Percentiles rank a stretch among this genome's conserved stretches.
Conservation (phyloP, 2,888 invertebrate genomes). For the Drosophila koepferae region DNA sequence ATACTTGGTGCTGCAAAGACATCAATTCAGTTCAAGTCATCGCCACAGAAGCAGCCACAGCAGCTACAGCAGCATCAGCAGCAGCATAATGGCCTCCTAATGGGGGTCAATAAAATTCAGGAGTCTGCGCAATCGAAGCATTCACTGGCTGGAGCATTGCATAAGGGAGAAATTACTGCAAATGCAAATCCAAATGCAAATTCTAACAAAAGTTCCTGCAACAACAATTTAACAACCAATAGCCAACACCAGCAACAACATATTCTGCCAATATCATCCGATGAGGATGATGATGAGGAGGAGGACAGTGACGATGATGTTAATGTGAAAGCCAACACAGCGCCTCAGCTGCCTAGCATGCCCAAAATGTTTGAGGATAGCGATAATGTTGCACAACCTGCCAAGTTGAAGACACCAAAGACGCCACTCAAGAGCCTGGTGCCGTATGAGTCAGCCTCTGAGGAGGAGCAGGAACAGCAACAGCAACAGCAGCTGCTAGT, state of each 20-base stretch:
- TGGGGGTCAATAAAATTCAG: constrained; percentile 75
- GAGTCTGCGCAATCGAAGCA: constrained; percentile 73
- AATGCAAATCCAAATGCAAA: constrained; percentile 61
- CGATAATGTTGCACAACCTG: constrained; percentile 43
- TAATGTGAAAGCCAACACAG: constrained; percentile 59
- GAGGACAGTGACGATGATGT: constrained; percentile 56
- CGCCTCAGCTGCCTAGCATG: constrained; percentile 84
- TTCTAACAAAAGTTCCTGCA: constrained; percentile 80
- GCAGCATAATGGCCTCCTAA: constrained; percentile 65
- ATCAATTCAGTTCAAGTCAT: constrained; percentile 58
- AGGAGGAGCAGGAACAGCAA: constrained; percentile 68
- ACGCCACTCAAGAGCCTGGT: constrained; percentile 85
- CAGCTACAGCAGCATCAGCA: constrained; percentile 39
- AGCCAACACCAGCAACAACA: constrained; percentile 55
- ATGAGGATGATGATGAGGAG: constrained; percentile 66
- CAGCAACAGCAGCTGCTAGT: constrained; percentile 17
- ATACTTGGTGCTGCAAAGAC: constrained; percentile 48
- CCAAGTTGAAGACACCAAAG: constrained; percentile 63
- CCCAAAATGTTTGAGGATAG: constrained; percentile 78
- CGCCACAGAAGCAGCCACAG: constrained; percentile 40
- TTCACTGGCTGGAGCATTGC: constrained; percentile 70
- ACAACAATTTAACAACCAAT: constrained; percentile 40
- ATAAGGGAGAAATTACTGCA: constrained; percentile 70
- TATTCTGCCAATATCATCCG: constrained; percentile 72
- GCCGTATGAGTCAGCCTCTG: constrained; percentile 88